These are phyloP conservation scores for Parapristionchus giblindavisi DNA, from an alignment of 2,888 invertebrate genomes.

Conservation along the genomic window DNA sequence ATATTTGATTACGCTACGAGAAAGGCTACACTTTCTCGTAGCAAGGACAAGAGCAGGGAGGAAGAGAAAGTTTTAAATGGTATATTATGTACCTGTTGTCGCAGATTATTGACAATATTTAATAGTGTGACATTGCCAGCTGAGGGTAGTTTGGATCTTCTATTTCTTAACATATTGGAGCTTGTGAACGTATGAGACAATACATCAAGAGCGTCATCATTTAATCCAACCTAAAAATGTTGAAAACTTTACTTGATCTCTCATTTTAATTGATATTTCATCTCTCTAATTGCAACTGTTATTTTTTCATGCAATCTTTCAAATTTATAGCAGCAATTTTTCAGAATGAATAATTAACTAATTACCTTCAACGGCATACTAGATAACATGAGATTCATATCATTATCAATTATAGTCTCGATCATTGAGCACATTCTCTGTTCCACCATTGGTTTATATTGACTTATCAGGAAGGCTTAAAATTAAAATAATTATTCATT, in stretches of 20 bases:
- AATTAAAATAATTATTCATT: neutral
- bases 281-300: no score
- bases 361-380: conserved; percentile 67
- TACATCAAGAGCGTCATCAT: conserved; percentile 66
- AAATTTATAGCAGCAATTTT: neutral
- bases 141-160: conserved; percentile 34
- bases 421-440: conserved; percentile 69
- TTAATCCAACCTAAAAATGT: conserved; percentile 60
- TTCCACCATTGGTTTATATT: conserved; percentile 69
- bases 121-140: conserved; percentile 11
- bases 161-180: neutral
- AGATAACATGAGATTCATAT: conserved; percentile 64
- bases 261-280: neutral
- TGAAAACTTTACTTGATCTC: neutral
- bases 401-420: conserved; percentile 64
- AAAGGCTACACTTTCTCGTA: no score
- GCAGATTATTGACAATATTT: conserved; percentile 37
- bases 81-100: conserved; percentile 29
- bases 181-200: conserved; percentile 36
- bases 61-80: neutral
- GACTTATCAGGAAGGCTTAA: conserved; percentile 65
- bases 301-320: no score
- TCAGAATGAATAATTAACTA: neutral
- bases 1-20: no score
- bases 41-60: neutral